A percentile compares a stretch with the other conserved stretches of the same genome.
phyloP scores from a whole-genome alignment of 2,888 invertebrate species.

The Tenthredo notha region DNA sequence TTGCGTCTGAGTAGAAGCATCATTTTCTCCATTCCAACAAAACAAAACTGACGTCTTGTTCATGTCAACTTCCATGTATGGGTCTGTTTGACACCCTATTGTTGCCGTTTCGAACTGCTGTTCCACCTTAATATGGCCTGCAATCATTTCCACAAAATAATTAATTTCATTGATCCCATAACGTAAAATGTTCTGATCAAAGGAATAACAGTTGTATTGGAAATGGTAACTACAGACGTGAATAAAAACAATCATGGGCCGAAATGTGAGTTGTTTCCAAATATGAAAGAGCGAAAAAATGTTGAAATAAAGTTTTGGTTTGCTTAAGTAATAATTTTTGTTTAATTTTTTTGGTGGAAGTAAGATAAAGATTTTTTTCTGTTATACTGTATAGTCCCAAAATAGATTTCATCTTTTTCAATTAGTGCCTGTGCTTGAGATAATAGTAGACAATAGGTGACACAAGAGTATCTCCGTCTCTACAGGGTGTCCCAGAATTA shows the following conservation, averaged over 20 bases:
- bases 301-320: not conserved
- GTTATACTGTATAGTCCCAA: too few species aligned
- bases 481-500: too few species aligned
- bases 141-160: not conserved
- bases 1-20: conserved; percentile 11
- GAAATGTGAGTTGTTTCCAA: not conserved
- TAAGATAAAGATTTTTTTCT: not conserved
- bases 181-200: not conserved
- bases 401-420: too few species aligned
- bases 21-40: conserved; percentile 3
- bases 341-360: not conserved
- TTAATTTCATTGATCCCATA: not conserved
- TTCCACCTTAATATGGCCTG: not conserved
- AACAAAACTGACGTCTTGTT: not conserved
- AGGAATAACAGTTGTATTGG: not conserved
- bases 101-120: not conserved
- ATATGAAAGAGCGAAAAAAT: not conserved
- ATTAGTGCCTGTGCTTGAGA: too few species aligned
- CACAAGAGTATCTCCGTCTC: too few species aligned
- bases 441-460: too few species aligned
- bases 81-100: conserved; percentile 4
- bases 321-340: not conserved
- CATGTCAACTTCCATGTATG: not conserved
- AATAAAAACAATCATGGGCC: not conserved
- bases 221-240: not conserved